Conservation (phyloP, 1,140 invertebrate genomes). For the Camponotus floridanus region DNA sequence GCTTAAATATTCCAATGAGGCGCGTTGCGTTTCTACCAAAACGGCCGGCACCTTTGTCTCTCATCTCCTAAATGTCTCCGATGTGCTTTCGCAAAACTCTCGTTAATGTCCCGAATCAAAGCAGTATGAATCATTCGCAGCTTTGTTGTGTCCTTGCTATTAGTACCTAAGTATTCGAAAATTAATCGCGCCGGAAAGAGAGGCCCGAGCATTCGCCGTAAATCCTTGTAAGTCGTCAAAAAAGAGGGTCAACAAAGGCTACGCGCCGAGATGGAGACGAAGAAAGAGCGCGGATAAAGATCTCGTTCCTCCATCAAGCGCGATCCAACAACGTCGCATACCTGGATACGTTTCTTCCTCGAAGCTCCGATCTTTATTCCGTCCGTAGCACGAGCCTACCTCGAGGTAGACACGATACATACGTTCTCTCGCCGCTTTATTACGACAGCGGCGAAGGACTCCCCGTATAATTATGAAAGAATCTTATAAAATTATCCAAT, state of each 20-base stretch:
- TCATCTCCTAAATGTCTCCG: neutral
- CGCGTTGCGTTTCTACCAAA: neutral
- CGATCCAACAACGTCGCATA: neutral
- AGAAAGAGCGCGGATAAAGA: conserved; percentile 40
- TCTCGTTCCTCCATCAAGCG: conserved; percentile 35
- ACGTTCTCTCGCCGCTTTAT: conserved; percentile 22
- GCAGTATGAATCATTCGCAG: neutral
- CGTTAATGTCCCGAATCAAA: neutral
- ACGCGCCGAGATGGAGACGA: neutral
- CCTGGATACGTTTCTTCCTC: neutral
- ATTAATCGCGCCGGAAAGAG: neutral
- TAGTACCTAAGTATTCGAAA: neutral
- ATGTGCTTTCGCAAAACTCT: neutral
- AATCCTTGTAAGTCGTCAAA: conserved; percentile 8
- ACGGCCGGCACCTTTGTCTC: neutral
- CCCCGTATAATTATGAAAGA: conserved; percentile 27
- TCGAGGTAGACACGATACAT: neutral
- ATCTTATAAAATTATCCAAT: neutral
- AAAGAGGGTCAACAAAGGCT: conserved; percentile 31
- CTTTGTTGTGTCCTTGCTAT: neutral
- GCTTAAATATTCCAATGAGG: conserved; percentile 6
- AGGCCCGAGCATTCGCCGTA: neutral
- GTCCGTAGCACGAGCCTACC: conserved; percentile 24
- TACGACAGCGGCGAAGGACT: neutral
- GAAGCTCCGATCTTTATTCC: conserved; percentile 48